Conservation (phyloP, 2,888 invertebrate species). For the Drosophila merina region DNA sequence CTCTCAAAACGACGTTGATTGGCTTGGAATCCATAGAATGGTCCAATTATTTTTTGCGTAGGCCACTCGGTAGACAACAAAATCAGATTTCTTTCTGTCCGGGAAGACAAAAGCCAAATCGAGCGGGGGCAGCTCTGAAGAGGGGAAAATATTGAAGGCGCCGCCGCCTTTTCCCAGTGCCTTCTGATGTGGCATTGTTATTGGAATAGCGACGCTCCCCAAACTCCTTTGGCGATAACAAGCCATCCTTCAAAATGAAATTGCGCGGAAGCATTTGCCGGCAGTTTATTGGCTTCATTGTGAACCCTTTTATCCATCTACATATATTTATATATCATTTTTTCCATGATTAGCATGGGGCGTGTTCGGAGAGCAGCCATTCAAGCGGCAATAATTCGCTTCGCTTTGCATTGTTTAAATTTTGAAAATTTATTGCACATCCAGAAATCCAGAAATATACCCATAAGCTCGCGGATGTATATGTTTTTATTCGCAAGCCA, state of each 20-base stretch:
- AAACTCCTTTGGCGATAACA: slow-evolving; percentile 16
- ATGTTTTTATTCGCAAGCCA: slow-evolving; percentile 35
- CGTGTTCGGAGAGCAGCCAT: slow-evolving; percentile 55
- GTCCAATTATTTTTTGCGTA: slow-evolving; percentile 44
- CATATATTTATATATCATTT: slow-evolving; percentile 39
- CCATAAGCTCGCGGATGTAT: slow-evolving; percentile 13
- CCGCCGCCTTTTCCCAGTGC: slow-evolving; percentile 27
- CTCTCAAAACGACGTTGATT: slow-evolving; percentile 34
- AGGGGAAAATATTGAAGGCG: slow-evolving; percentile 18
- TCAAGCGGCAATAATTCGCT: slow-evolving; percentile 71
- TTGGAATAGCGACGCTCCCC: slow-evolving; percentile 46
- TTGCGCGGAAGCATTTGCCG: slow-evolving; percentile 78
- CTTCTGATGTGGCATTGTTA: slow-evolving; percentile 50
- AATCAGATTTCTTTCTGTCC: slow-evolving; percentile 9
- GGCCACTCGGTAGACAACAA: slow-evolving; percentile 30
- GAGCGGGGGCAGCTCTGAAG: background rate
- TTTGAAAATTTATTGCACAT: slow-evolving; percentile 67
- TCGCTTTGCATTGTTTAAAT: slow-evolving; percentile 72
- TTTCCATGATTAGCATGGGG: slow-evolving; percentile 52
- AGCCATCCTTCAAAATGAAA: slow-evolving; percentile 62
- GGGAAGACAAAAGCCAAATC: slow-evolving; percentile 32
- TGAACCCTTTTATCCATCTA: slow-evolving; percentile 60
- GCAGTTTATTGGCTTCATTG: slow-evolving; percentile 78
- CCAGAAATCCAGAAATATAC: slow-evolving; percentile 14
- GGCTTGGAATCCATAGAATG: slow-evolving; percentile 33